Evolutionary conservation across 2,797 vertebrate species (phyloP), one percentile per base, ranked within the genome.

Genomic region (Champsocephalus gunnari): DNA sequence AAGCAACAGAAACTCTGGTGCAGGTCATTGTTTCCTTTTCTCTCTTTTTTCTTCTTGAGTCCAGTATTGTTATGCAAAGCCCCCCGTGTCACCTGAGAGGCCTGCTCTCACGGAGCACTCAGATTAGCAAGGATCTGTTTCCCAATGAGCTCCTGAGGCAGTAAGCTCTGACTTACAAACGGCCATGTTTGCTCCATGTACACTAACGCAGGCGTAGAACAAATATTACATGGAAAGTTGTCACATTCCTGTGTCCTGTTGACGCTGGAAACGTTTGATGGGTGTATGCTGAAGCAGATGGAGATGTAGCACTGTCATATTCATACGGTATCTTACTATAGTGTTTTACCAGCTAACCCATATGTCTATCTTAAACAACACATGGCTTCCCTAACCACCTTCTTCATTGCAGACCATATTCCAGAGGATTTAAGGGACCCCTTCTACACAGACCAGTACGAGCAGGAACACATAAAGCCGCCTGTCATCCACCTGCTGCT

Each of bases 381-480:
- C 38, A 24, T 28, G 24, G 19, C 7, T 9, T 59, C 71, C 12
- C 47, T 65, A 10, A 28, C 44, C 13, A 2, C 43, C 77, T 8
- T 79, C 38, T 80, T 12, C 14, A 2, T 89, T 86, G 24, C 94
- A 99, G 98, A 99, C 85, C 96, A 98, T 74, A 96, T 99, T 92
- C 98, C 98, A 0, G 97, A 98, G 84, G 98, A 99, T 78, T 92
- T 99, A 87, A 94, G 96, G 90, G 98, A 99, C 90, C 97, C 98
- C 0, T 99, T 99, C 80, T 99, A 99, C 93, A 96, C 96, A 12
- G 98, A 99, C 78, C 98, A 99, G 81, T 99, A 99, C 2, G 97
- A 99, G 71, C 98, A 99, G 90, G 98, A 99, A 63, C 98, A 99
- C 89, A 99, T 99, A 81, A 99, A 99, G 55, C 98, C 98, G 0